A percentile compares a stretch with the other conserved stretches of the same genome.
Conservation (phyloP, 2,797 vertebrate species). For the Channallabes apus region DNA sequence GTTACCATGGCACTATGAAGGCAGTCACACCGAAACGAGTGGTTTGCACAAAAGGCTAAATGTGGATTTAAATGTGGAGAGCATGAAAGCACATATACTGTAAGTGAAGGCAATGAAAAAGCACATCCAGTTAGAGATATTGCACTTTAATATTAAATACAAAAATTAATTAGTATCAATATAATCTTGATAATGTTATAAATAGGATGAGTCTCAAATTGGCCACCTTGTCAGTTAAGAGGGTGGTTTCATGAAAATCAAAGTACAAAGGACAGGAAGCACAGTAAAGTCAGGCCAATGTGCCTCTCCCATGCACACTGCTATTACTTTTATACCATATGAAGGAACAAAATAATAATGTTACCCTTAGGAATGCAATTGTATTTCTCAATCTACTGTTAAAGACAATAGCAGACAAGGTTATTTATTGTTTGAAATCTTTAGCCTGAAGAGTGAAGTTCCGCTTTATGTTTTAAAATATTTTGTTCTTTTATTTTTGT, state of each 20-base stretch:
- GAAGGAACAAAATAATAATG: background rate
- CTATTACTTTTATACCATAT: conserved; percentile 7
- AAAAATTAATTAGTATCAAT: background rate
- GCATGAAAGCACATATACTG: too few relatives aligned
- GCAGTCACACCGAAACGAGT: background rate
- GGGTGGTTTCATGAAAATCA: background rate
- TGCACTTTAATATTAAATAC: background rate
- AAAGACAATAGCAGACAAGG: background rate
- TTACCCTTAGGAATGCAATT: conserved; percentile 1
- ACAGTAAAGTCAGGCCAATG: background rate
- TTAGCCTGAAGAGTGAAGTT: background rate
- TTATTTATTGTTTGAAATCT: background rate
- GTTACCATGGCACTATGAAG: conserved; percentile 29
- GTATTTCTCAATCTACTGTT: background rate
- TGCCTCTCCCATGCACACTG: background rate
- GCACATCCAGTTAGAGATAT: background rate
- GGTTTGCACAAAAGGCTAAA: background rate
- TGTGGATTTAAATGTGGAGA: background rate
- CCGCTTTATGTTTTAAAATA: background rate
- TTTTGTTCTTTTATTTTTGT: background rate
- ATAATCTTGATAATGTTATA: background rate
- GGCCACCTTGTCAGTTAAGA: background rate
- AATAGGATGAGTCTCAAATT: background rate
- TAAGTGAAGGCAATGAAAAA: background rate
- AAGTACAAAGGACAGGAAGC: background rate